Evolutionary conservation across 1,140 invertebrate species (phyloP), one percentile per base, ranked within the genome.

Genomic region (Chymomyza costata): DNA sequence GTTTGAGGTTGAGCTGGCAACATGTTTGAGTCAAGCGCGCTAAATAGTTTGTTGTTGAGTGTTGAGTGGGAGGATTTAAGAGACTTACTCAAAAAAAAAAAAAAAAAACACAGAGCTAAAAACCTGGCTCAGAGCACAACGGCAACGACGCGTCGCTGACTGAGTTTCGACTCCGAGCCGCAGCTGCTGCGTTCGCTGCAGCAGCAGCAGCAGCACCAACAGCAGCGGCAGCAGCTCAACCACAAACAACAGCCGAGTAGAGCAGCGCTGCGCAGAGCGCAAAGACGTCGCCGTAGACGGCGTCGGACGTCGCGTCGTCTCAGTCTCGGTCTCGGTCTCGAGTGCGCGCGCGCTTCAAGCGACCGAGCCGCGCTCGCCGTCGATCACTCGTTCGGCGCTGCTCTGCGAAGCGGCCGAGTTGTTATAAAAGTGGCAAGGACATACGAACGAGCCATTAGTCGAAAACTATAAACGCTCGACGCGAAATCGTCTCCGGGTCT

Each of bases 351-450:
- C 50, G 50, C 56, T 59, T 54, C 35, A 47, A 59, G 56, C 56
- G 60, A 58, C 60, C 56, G 60, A 60, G 60, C 55, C 49, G 45
- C 59, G 51, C 48, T 53, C 48, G 50, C 70, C 48, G 57, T 56
- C 67, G 66, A 71, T 82, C 78, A 70, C 43, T 63, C 57, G 65
- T 63, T 64, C 68, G 64, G 58, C 68, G 69, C 61, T 60, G 61
- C 65, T 65, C 70, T 56, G 52, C 53, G 59, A 53, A 44, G 49
- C 61, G 56, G 65, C 65, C 54, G 64, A 76, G 60, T 83, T 73
- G 69, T 81, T 84, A 84, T 84, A 84, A 84, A 84, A 84, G 82
- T 84, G 81, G 82, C 82, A 84, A 84, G 82, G 82, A 84, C 82
- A 84, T 84, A 83, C 74, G 65, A 56, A 81, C 61, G 73, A 76